Conservation (phyloP, 2,797 vertebrate genomes). For the Danio kyathit region DNA sequence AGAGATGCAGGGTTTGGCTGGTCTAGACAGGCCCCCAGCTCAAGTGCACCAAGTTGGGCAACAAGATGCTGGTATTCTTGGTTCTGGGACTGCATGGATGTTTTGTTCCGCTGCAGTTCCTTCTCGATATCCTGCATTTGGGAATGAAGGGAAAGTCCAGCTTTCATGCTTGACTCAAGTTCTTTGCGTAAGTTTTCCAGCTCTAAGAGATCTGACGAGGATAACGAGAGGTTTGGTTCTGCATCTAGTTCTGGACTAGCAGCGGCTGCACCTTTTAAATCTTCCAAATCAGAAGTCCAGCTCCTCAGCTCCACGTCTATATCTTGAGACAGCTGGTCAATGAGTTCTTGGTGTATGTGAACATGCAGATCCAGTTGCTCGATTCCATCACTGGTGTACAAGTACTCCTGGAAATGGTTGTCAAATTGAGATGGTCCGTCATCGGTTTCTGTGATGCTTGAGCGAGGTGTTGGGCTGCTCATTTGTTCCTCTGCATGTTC, state of each 20-base stretch:
- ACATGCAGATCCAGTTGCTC: slow-evolving; percentile 85
- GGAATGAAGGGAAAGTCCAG: slow-evolving; percentile 84
- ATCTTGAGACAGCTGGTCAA: slow-evolving; percentile 84
- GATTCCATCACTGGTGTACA: slow-evolving; percentile 78
- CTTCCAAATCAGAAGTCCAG: slow-evolving; percentile 45
- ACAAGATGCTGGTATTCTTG: slow-evolving; percentile 90
- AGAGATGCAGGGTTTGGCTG: slow-evolving; percentile 55
- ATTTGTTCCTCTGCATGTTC: slow-evolving; percentile 80
- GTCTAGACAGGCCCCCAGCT: slow-evolving; percentile 73
- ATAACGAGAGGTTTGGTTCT: slow-evolving; percentile 51
- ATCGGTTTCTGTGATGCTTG: slow-evolving; percentile 41
- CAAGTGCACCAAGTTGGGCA: slow-evolving; percentile 83
- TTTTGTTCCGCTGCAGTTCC: slow-evolving; percentile 83
- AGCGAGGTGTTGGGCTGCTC: slow-evolving; percentile 55
- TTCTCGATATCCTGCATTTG: slow-evolving; percentile 85
- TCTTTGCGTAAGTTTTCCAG: slow-evolving; percentile 81
- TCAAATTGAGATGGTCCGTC: slow-evolving; percentile 43
- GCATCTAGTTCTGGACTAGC: slow-evolving; percentile 60
- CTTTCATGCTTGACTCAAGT: slow-evolving; percentile 84
- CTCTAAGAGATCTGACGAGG: slow-evolving; percentile 67
- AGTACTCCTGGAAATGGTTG: slow-evolving; percentile 76
- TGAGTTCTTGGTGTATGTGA: slow-evolving; percentile 82
- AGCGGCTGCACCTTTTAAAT: slow-evolving; percentile 64
- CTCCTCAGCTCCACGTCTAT: slow-evolving; percentile 86
- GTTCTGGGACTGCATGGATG: slow-evolving; percentile 83